Conservation (phyloP, 1,140 invertebrate species). For the Drosophila sucinea region DNA sequence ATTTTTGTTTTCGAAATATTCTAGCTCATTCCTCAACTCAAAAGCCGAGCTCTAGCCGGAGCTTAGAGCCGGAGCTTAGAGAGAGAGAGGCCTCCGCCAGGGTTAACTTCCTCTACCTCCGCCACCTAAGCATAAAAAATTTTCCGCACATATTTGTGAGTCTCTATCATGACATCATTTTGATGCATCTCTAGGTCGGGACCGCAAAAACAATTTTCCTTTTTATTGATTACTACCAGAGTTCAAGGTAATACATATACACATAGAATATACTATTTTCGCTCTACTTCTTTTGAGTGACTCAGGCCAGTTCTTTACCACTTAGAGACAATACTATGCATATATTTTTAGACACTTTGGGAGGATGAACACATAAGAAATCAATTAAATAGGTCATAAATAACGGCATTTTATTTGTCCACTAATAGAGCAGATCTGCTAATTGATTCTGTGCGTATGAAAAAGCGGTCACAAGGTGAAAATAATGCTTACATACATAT, state of each 20-base stretch:
- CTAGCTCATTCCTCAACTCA: slow-evolving; percentile 46
- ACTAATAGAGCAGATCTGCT: slow-evolving; percentile 5
- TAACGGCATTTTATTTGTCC: slow-evolving; percentile 9
- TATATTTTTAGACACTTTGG: slow-evolving; percentile 32
- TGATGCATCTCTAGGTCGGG: slow-evolving; percentile 53
- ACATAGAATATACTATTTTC: slow-evolving; percentile 2
- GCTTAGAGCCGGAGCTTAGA: slow-evolving; percentile 21
- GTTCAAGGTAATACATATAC: slow-evolving; percentile 46
- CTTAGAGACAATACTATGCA: slow-evolving; percentile 10
- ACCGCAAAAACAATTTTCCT: slow-evolving; percentile 22
- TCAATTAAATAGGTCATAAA: slow-evolving; percentile 39
- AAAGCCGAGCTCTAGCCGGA: slow-evolving; percentile 23
- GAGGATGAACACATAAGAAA: slow-evolving; percentile 28
- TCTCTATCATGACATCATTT: slow-evolving; percentile 60
- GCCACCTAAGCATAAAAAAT: slow-evolving; percentile 30
- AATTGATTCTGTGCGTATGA: neutral
- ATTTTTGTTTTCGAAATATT: slow-evolving; percentile 37
- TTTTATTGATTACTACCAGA: slow-evolving; percentile 65
- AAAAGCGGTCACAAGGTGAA: neutral
- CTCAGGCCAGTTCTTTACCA: slow-evolving; percentile 25
- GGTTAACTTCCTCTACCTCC: too few relatives aligned
- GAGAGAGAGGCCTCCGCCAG: neutral
- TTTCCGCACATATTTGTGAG: slow-evolving; percentile 1
- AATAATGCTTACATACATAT: neutral
- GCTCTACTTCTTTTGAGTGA: slow-evolving; percentile 29